Base-by-base conservation (phyloP, 2,113 vertebrate genomes). In the Chinchilla lanigera region DNA sequence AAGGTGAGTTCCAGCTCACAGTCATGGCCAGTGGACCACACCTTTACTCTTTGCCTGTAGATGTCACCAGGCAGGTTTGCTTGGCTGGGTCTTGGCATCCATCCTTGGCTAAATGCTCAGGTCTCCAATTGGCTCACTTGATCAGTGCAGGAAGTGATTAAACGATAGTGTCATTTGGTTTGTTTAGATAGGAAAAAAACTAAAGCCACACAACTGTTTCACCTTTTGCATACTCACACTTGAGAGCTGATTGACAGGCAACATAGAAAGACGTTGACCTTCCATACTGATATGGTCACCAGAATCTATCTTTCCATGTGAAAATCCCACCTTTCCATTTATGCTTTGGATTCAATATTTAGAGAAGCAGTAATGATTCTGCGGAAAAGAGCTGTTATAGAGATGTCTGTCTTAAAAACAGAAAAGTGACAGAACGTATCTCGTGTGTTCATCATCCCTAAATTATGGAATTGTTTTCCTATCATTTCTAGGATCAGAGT, bases 161-260 rank as follows among this genome's bases (percentile, higher is more conserved):
- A 78, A 82, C 9, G 56, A 4, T 56, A 44, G 13, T 78, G n/a
- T 52, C 24, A 44, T 87, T 92, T 89, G 54, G 11, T 89, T 92
- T 86, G n/a, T 83, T 89, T 80, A 91, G 22, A 44, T 87, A 89
- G 81, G 33, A 50, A 35, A 92, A 95, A 95, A 95, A 73, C n/a
- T 61, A 33, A 95, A 88, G 44, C 28, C 61, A 26, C 54, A 2
- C 12, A 87, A 93, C 28, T 89, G 12, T 47, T 88, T 83, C 47
- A 95, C 44, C 33, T 82, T 94, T 86, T 94, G 24, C 33, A 52
- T 35, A 81, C 44, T 84, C 38, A 83, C 35, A 58, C 16, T 86
- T 61, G 67, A 58, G n/a, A 93, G 33, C 28, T 56, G 47, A 60
- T 80, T 73, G n/a, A 85, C 14, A 82, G 41, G 56, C 69, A 90